A percentile compares a stretch with the other conserved stretches of the same genome.
Evolutionary conservation across 64 coral and sea anemone genomes (phyloP).

Genomic region (Orbicella faveolata): DNA sequence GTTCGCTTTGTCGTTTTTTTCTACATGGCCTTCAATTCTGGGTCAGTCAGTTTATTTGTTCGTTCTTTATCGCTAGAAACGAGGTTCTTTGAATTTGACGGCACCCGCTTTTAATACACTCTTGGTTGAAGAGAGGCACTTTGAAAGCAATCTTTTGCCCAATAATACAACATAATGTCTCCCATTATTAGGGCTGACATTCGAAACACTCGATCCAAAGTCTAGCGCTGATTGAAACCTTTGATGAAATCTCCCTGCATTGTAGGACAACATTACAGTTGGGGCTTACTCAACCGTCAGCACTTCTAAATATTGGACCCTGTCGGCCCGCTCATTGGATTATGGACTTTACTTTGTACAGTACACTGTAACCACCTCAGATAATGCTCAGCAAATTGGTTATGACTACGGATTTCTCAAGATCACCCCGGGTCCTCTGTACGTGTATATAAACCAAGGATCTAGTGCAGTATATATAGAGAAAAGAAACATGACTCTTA

Average conservation of each 20-base stretch:
- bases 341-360: conserved; percentile 15
- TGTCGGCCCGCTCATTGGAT: neutral
- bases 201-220: neutral
- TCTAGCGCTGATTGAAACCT: neutral
- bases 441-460: neutral
- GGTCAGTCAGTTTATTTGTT: no score
- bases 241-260: neutral
- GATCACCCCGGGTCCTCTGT: neutral
- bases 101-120: neutral
- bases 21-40: no score
- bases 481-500: neutral
- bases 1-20: no score
- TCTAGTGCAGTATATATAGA: neutral
- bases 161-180: neutral
- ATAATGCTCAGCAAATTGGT: neutral
- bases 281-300: neutral
- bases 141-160: no score
- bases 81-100: neutral
- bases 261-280: neutral
- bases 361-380: neutral
- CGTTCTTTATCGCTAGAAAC: no score
- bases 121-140: no score
- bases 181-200: no score
- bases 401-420: neutral
- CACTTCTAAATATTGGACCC: neutral